These are phyloP conservation scores for Leptopterna dolabrata DNA, from an alignment of 2,888 invertebrate genomes.

Conservation along the genomic window DNA sequence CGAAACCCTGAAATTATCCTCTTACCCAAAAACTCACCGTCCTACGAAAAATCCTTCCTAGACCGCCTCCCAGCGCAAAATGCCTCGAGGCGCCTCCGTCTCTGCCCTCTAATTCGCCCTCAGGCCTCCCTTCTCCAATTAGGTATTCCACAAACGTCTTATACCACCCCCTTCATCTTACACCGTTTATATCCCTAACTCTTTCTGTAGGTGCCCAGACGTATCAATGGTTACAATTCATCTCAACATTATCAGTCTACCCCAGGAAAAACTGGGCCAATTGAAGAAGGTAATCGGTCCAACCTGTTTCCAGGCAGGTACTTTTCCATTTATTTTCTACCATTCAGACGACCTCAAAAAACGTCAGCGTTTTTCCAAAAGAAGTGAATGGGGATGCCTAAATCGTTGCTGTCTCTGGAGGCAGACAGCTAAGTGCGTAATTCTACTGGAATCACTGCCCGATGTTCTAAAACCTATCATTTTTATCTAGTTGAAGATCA, in stretches of 20 bases:
- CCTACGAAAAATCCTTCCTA: not conserved
- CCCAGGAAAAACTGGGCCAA: constrained; percentile 15
- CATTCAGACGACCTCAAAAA: constrained; percentile 1
- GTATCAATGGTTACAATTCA: constrained; percentile 41
- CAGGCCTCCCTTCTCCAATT: not conserved
- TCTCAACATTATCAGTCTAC: constrained; percentile 29
- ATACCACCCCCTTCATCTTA: constrained; percentile 42
- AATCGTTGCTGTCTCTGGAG: not conserved
- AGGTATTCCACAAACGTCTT: constrained; percentile 34
- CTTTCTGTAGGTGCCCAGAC: constrained; percentile 29
- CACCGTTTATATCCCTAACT: constrained; percentile 25
- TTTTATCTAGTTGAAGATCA: not conserved
- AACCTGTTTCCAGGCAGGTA: not conserved
- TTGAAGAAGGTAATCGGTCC: constrained; percentile 5
- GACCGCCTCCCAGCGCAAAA: constrained; percentile 17
- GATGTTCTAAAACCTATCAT: not conserved
- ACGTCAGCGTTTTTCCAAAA: not conserved
- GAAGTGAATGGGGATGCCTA: constrained; percentile 29
- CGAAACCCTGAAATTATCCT: constrained; percentile 36
- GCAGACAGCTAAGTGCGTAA: constrained; percentile 28
- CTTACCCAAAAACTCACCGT: constrained; percentile 8
- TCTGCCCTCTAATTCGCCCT: constrained; percentile 28
- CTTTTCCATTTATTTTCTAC: constrained; percentile 10
- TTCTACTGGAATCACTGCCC: constrained; percentile 15
- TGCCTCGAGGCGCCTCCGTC: constrained; percentile 23